phyloP scores from a whole-genome alignment of 2,888 invertebrate species.

The Clostera curtula region DNA sequence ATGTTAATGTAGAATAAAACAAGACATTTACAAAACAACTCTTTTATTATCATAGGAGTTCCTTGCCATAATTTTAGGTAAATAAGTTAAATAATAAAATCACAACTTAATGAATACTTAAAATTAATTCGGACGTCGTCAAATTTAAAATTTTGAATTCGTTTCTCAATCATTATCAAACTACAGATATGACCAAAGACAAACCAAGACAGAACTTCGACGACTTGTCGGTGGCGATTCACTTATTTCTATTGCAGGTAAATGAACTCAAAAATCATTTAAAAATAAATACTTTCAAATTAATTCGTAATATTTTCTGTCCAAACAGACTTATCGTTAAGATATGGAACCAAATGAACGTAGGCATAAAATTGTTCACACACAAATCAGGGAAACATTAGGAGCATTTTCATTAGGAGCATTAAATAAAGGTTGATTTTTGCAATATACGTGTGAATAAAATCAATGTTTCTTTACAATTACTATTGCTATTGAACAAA shows the following conservation, averaged over 20 bases:
- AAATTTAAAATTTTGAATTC: conserved; percentile 54
- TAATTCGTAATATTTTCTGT: conserved; percentile 43
- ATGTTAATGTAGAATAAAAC: conserved; percentile 21
- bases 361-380: too few species aligned
- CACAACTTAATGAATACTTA: conserved; percentile 73
- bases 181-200: conserved; percentile 11
- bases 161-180: conserved; percentile 21
- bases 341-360: too few species aligned
- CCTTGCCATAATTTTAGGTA: conserved; percentile 73
- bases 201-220: conserved; percentile 29
- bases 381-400: too few species aligned
- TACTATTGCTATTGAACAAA: too few species aligned
- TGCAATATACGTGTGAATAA: too few species aligned
- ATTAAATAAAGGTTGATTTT: too few species aligned
- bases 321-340: too few species aligned
- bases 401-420: too few species aligned
- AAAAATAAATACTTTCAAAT: conserved; percentile 53
- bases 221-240: conserved; percentile 52
- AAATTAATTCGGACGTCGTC: conserved; percentile 63
- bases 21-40: conserved; percentile 43
- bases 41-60: conserved; percentile 68
- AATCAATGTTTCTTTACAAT: too few species aligned
- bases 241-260: conserved; percentile 72
- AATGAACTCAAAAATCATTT: conserved; percentile 60
- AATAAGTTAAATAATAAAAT: conserved; percentile 73